Percentiles rank a stretch among this genome's conserved stretches.
phyloP scores from a whole-genome alignment of 2,797 vertebrate species.

The Argya squamiceps region DNA sequence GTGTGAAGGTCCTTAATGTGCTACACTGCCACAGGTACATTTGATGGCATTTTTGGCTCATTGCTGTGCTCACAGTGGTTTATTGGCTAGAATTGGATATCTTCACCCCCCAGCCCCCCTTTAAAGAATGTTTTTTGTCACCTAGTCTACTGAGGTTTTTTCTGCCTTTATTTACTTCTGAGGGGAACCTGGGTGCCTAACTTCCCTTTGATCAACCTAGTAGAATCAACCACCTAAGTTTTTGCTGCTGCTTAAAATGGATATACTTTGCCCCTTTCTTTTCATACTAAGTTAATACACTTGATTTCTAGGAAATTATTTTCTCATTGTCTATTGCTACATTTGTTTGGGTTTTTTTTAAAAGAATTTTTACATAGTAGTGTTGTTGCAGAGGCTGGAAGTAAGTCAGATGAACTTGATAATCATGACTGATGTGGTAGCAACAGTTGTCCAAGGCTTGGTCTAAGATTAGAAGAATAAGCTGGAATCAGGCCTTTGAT shows the following conservation, averaged over 20 bases:
- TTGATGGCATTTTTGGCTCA: not conserved
- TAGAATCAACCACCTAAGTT: not conserved
- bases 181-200: not conserved
- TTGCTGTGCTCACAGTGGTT: not conserved
- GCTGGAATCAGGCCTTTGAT: not conserved
- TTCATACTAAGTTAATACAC: not conserved
- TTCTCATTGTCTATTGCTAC: not conserved
- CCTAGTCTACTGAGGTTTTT: not conserved
- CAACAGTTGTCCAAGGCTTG: not conserved
- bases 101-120: accelerated
- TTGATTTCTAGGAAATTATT: not conserved
- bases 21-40: not conserved
- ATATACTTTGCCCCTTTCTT: not conserved
- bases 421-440: not conserved
- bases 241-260: not conserved
- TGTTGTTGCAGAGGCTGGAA: not conserved
- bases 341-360: not conserved
- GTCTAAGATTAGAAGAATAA: not conserved
- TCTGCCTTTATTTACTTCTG: not conserved
- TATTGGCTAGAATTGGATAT: not conserved
- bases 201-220: not conserved
- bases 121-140: not conserved
- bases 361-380: not conserved
- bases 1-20: not conserved
- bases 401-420: not conserved